phyloP scores from a whole-genome alignment of 2,888 invertebrate genomes.

The Leptopilina myrica region DNA sequence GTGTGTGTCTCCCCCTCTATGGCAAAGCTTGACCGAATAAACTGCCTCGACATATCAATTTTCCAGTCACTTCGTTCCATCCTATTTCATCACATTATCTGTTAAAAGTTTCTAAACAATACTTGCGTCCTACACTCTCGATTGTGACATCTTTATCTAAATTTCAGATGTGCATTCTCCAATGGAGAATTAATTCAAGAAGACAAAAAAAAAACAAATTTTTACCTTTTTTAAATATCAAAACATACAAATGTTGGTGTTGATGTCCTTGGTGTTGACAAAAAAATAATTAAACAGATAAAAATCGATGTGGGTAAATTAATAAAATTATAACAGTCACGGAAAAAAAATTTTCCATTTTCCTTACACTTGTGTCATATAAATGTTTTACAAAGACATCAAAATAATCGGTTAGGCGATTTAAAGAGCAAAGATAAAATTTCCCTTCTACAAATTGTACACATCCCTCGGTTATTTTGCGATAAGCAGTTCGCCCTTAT shows the following conservation, averaged over 20 bases:
- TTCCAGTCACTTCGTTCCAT: constrained; percentile 34
- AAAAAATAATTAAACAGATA: too few species aligned
- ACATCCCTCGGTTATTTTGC: neutral
- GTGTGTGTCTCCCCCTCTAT: too few species aligned
- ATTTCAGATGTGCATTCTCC: too few species aligned
- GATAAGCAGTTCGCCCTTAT: neutral
- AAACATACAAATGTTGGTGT: too few species aligned
- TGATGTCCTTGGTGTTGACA: too few species aligned
- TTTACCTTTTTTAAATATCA: too few species aligned
- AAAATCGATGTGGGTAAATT: too few species aligned
- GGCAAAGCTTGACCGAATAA: constrained; percentile 29
- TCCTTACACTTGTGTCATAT: too few species aligned
- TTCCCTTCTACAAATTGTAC: neutral
- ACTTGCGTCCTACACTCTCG: constrained; percentile 24
- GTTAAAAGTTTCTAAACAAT: constrained; percentile 39
- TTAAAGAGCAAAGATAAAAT: neutral
- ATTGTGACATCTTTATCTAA: constrained; percentile 31
- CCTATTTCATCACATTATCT: constrained; percentile 37
- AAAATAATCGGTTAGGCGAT: neutral
- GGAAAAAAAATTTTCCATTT: too few species aligned
- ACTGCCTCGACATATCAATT: constrained; percentile 34
- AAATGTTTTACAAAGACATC: neutral
- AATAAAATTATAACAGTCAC: too few species aligned
- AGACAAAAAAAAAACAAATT: neutral
- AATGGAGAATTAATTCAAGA: neutral